Percentiles rank a stretch among this genome's conserved stretches.
Conservation (phyloP, 2,888 invertebrate genomes). For the Eledone cirrhosa region DNA sequence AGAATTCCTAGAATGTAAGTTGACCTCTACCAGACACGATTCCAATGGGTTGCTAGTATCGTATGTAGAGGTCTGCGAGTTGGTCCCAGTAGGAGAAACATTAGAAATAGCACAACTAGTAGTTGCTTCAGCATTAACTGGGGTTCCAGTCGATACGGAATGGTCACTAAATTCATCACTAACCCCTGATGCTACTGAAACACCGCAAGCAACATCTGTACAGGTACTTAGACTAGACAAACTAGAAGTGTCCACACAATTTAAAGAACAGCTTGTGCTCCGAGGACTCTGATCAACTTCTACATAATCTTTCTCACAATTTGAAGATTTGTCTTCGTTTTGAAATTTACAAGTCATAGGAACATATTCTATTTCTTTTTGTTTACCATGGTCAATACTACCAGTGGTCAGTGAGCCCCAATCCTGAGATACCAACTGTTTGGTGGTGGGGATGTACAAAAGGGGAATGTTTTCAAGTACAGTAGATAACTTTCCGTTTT, state of each 20-base stretch:
- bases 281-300: slow-evolving; percentile 5
- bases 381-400: background rate
- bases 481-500: slow-evolving; percentile 55
- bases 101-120: background rate
- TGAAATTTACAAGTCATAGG: slow-evolving; percentile 19
- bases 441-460: slow-evolving; percentile 59
- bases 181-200: slow-evolving; percentile 54
- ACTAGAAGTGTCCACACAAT: slow-evolving; percentile 57
- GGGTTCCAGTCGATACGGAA: background rate
- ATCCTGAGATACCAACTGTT: slow-evolving; percentile 48
- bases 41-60: slow-evolving; percentile 43
- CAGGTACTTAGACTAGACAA: slow-evolving; percentile 53
- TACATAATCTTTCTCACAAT: slow-evolving; percentile 17
- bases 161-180: slow-evolving; percentile 49
- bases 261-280: slow-evolving; percentile 46
- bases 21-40: slow-evolving; percentile 60
- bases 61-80: background rate
- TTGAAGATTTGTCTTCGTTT: slow-evolving; percentile 22
- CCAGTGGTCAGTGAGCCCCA: background rate
- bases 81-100: background rate
- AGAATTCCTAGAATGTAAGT: slow-evolving; percentile 58
- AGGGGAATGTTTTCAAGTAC: slow-evolving; percentile 61
- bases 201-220: slow-evolving; percentile 50
- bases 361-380: slow-evolving; percentile 21
- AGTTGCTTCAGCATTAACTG: background rate